These are phyloP conservation scores for Axea sp. DNA, from an alignment of 2,888 invertebrate species.

Conservation along the genomic window DNA sequence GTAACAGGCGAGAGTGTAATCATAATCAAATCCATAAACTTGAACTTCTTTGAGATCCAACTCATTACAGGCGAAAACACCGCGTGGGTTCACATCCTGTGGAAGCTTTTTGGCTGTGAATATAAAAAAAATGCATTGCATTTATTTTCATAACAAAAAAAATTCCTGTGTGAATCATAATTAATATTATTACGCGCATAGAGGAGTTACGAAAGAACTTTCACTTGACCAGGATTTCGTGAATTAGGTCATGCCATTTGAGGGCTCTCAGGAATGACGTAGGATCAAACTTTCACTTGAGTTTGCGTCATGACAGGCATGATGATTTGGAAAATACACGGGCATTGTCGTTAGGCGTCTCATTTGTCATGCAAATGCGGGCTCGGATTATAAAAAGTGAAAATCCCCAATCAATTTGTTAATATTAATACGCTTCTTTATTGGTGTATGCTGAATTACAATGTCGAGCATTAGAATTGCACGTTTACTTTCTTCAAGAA, in stretches of 20 bases:
- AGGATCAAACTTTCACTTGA: constrained; percentile 57
- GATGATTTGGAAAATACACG: constrained; percentile 51
- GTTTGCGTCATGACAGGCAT: constrained; percentile 38
- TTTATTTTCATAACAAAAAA: neutral
- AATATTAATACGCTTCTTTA: constrained; percentile 8
- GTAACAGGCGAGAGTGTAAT: constrained; percentile 97
- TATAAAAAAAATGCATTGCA: neutral
- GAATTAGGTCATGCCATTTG: constrained; percentile 57
- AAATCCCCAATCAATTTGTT: constrained; percentile 19
- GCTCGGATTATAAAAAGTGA: constrained; percentile 46
- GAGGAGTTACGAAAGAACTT: constrained; percentile 56
- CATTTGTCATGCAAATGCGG: constrained; percentile 33
- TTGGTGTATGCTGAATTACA: constrained; percentile 23
- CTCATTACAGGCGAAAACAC: constrained; percentile 98
- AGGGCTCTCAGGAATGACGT: constrained; percentile 55
- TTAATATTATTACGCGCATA: constrained; percentile 32
- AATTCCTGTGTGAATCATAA: constrained; percentile 33
- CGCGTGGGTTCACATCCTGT: constrained; percentile 90
- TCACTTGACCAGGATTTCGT: constrained; percentile 60
- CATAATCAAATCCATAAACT: constrained; percentile 99
- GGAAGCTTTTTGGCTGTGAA: constrained; percentile 90
- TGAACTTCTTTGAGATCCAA: constrained; percentile 93
- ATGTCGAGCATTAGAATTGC: neutral
- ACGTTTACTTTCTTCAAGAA: constrained; percentile 6
- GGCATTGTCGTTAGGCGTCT: constrained; percentile 15